Evolutionary conservation across 2,113 vertebrate genomes (phyloP), one percentile per base, ranked within the genome.

Genomic region (Sterna hirundo): DNA sequence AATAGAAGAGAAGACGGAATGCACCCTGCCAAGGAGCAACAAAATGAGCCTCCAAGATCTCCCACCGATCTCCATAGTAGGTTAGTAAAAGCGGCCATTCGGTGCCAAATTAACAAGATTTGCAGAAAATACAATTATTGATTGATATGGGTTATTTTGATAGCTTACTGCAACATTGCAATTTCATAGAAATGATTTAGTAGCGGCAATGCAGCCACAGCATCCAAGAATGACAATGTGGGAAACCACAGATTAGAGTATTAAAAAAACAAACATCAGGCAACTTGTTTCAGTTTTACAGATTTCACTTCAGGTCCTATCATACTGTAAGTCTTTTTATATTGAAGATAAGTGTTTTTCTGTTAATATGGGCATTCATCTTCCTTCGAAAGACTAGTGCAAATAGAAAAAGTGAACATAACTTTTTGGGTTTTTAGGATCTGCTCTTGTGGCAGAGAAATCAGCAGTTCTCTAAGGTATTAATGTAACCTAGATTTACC

Each of bases 1-100:
- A 13, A 94, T 93, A 5, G 98, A 98, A 42, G 97, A 98, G 66
- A 96, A 97, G 94, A 84, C 22, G 42, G 96, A 98, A 47, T 93
- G 61, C 22, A 85, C 64, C 61, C 58, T 96, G 44, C 51, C 61
- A 14, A 97, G 61, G 36, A 96, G 90, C 69, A 97, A 82, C 84
- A 97, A 93, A 64, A 77, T 91, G 83, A 91, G 94, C 15, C 66
- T 97, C 11, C 46, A 95, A 26, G 98, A 98, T 54, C 96, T 97
- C 32, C 96, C 97, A 36, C 94, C 97, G 25, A 97, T 98, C 96
- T 98, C 98, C 54, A 98, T 98, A 8, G 93, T 97, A 92, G 98
- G 98, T 98, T n/a, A 98, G 98, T 97, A 92, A 87, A 90, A 81
- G 11, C 38, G 40, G 20, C 61, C 22, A 4, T 44, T 87, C 0